Base-by-base conservation (phyloP, 2,113 vertebrate species). In the Notiomystis cincta region DNA sequence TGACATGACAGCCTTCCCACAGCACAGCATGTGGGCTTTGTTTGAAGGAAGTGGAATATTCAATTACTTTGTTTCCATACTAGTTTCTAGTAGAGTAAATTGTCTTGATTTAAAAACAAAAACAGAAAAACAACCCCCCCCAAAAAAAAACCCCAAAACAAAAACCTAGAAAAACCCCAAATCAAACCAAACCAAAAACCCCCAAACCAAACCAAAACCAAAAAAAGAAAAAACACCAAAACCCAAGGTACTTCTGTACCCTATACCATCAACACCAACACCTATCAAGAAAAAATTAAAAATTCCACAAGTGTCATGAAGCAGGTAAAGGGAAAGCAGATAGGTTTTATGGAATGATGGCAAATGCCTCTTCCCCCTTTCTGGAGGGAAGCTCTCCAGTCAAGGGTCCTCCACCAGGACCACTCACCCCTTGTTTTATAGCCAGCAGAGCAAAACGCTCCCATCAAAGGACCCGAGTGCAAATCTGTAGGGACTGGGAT, bases 391-490 rank as follows among this genome's bases (percentile, higher is more conserved):
- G 54, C 28, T 88, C 28, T 15, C 4, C 40, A 56, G 20, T 31
- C 35, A 81, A 67, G 33, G 14, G 15, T 65, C 50, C 7, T 80
- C 47, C 38, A n/a, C 20, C 25, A 42, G 37, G n/a, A 12, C 1
- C 1, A 3, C 40, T 5, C 3, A 0, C 7, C 15, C 31, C 17
- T 82, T 62, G 17, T 71, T 82, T 64, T 56, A 76, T 19, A 65
- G 20, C 30, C 15, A 21, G 37, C 5, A 8, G n/a, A n/a, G 27
- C 38, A 56, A 82, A 93, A 91, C 2, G 0, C 15, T 81, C 20
- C 44, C 54, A 66, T 56, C 38, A 82, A 85, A 51, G 61, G 51
- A 69, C 6, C 4, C 0, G 0, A 92, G 33, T 19, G 6, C 1
- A 6, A 38, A 54, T 51, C 53, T n/a, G 8, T 37, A 79, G 67